Evolutionary conservation across 1,140 invertebrate genomes (phyloP).

Genomic region (Cydia amplana): DNA sequence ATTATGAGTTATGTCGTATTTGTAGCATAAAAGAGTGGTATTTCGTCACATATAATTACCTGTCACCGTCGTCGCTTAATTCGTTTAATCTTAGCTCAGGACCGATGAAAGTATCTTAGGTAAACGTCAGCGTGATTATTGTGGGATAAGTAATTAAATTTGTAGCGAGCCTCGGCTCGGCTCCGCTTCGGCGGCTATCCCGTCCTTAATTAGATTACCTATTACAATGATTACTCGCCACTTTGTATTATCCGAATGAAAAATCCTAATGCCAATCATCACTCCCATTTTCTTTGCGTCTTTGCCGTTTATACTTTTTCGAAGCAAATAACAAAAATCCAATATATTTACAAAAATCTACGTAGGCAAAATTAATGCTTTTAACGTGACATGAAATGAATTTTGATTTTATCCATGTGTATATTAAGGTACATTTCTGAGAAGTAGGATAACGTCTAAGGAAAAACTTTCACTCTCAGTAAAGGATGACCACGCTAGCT

Average conservation of each 20-base stretch:
- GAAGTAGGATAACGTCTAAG: no score
- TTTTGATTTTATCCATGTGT: no score
- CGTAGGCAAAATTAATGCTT: no score
- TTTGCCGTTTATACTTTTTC: background rate
- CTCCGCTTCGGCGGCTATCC: slow-evolving; percentile 15
- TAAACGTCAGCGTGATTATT: slow-evolving; percentile 30
- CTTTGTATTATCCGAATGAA: background rate
- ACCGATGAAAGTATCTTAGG: slow-evolving; percentile 10
- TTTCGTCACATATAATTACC: slow-evolving; percentile 5
- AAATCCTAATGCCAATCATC: slow-evolving; percentile 22
- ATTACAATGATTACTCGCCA: slow-evolving; percentile 1
- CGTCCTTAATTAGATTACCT: slow-evolving; percentile 23
- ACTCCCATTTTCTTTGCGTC: background rate
- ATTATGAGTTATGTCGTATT: background rate
- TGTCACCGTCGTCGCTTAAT: slow-evolving; percentile 2
- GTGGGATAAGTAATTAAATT: slow-evolving; percentile 22
- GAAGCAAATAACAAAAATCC: background rate
- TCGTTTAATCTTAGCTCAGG: slow-evolving; percentile 5
- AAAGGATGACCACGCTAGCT: no score
- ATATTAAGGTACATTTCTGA: no score
- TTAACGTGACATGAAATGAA: no score
- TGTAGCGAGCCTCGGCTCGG: background rate
- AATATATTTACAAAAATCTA: background rate
- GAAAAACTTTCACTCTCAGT: no score
- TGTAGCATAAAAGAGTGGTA: background rate